Evolutionary conservation across 2,797 vertebrate species (phyloP).

Genomic region (Parambassis ranga): DNA sequence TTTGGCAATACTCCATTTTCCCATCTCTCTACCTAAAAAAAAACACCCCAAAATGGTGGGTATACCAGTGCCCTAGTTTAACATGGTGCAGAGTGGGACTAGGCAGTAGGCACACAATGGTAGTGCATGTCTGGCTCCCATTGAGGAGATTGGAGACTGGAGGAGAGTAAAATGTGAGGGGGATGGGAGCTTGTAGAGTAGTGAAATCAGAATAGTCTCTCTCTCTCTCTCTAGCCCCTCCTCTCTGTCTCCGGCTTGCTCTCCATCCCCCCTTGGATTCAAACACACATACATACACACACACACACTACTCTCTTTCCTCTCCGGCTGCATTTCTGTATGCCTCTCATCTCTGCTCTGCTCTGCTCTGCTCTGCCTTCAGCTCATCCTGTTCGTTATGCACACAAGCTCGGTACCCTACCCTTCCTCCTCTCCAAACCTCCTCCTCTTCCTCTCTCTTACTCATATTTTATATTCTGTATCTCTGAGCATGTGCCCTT

Average conservation of each 20-base stretch:
- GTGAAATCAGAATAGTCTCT: constrained; percentile 73
- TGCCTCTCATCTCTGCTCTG: constrained; percentile 63
- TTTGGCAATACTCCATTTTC: constrained; percentile 3
- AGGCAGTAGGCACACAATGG: constrained; percentile 72
- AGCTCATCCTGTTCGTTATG: constrained; percentile 65
- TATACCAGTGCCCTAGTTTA: constrained; percentile 72
- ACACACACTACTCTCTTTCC: constrained; percentile 54
- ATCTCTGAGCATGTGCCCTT: constrained; percentile 42
- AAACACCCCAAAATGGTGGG: constrained; percentile 72
- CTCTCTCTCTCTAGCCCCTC: constrained; percentile 58
- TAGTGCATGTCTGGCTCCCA: constrained; percentile 74
- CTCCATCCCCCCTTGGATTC: constrained; percentile 45
- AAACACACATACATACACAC: constrained; percentile 11
- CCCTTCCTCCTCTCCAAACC: constrained; percentile 39
- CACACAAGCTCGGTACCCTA: constrained; percentile 39
- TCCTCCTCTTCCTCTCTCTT: constrained; percentile 22
- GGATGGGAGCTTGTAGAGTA: constrained; percentile 73
- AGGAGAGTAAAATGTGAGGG: constrained; percentile 73
- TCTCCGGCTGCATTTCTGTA: constrained; percentile 61
- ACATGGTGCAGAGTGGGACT: constrained; percentile 65
- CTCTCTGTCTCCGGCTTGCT: constrained; percentile 52
- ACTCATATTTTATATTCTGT: constrained; percentile 45
- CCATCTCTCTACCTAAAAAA: constrained; percentile 34
- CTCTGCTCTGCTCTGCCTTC: constrained; percentile 48
- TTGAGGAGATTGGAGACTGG: constrained; percentile 71